Base-by-base conservation (phyloP, 2,113 vertebrate genomes). In the Ascaphus truei region DNA sequence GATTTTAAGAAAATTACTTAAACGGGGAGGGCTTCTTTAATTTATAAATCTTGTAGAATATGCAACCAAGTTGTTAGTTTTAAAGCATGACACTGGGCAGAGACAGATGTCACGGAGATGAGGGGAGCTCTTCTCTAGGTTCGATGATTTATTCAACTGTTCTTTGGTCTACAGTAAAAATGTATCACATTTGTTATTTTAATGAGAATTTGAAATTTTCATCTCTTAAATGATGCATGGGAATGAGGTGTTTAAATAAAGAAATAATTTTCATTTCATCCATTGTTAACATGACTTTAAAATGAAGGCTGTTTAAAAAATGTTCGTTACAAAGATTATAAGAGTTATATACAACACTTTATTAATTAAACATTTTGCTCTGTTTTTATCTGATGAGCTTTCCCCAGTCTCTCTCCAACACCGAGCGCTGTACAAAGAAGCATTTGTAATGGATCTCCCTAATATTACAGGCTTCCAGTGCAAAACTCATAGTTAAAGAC, bases 1-100 rank as follows among this genome's bases (percentile, higher is more conserved):
- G 86, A 89, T 92, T 91, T 92, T 91, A 93, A 86, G 88, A 87
- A 90, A 87, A 83, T 90, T 88, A 90, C 86, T 90, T 87, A 87
- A 92, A 90, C 90, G 84, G 84, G 85, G 89, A 82, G 81, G 84
- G 80, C 75, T 88, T 86, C 77, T 81, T 87, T 89, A 83, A 89
- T 92, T 89, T 91, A 89, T 89, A 87, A 88, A 88, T 86, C 83
- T 89, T 86, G 79, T 83, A 83, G 84, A 83, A 86, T 81, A 76
- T 85, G 86, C 88, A 83, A 84, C 75, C 65, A 79, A 83, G 85
- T 86, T 83, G 82, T 87, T 88, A 84, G 76, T 81, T 81, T 83
- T 81, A 81, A 84, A 84, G 81, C 66, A 84, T 84, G 84, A 84
- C 81, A 74, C 51, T 15, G 71, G 55, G 55, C 74, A 75, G 76